phyloP scores from a whole-genome alignment of 1,140 invertebrate genomes.

The Lepidurus packardi region DNA sequence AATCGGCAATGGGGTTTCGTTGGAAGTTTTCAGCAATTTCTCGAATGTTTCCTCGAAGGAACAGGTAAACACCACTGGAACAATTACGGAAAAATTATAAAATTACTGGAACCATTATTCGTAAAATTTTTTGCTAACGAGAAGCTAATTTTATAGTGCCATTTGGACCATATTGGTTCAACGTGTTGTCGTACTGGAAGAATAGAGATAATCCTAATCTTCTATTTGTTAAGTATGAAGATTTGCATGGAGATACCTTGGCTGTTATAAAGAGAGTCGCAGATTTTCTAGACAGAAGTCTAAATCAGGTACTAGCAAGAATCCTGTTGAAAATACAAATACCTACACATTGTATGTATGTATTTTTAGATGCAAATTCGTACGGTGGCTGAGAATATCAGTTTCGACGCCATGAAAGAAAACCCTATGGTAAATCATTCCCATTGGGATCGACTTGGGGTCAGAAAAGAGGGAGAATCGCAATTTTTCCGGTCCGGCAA shows the following conservation, averaged over 20 bases:
- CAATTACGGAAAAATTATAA: neutral
- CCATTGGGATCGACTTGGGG: constrained; percentile 31
- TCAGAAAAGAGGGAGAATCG: constrained; percentile 25
- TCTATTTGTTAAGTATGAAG: constrained; percentile 29
- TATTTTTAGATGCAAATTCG: constrained; percentile 2
- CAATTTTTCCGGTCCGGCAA: constrained; percentile 31
- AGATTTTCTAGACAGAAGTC: constrained; percentile 21
- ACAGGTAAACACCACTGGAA: constrained; percentile 45
- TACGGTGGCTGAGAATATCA: constrained; percentile 24
- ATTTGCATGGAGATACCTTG: constrained; percentile 25
- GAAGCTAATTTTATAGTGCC: constrained; percentile 26
- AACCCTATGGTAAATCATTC: constrained; percentile 33
- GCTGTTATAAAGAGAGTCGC: constrained; percentile 23
- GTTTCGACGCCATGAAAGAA: constrained; percentile 31
- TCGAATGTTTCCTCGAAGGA: constrained; percentile 67
- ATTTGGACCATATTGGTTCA: constrained; percentile 33
- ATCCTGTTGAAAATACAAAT: neutral
- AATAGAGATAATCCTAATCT: constrained; percentile 28
- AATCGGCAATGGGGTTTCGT: constrained; percentile 57
- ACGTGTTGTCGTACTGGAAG: constrained; percentile 32
- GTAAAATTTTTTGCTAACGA: constrained; percentile 13
- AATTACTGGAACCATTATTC: no score
- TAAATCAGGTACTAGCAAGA: neutral
- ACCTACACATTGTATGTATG: neutral
- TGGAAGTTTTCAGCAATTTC: constrained; percentile 71